Evolutionary conservation across 2,113 vertebrate species (phyloP), one percentile per base, ranked within the genome.

Genomic region (Acinonyx jubatus): DNA sequence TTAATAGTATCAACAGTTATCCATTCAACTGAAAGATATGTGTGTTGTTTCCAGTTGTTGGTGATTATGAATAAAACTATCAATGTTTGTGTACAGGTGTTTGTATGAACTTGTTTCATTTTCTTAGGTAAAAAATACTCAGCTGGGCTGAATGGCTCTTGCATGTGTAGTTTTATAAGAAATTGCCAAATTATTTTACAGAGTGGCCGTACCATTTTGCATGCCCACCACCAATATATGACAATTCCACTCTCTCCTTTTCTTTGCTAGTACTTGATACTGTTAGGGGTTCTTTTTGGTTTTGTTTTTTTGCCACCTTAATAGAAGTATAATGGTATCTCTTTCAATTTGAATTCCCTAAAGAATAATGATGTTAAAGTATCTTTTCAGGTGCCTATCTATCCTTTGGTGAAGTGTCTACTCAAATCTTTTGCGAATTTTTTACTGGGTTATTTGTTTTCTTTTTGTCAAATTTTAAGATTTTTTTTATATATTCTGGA

Each of bases 331-430:
- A 21, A 45, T 33, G 57, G 25, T 36, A 45, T 76, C n/a, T 96
- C 36, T 88, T 86, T 80, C 68, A 93, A 92, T 68, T 95, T 91
- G 19, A 94, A 74, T 97, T 83, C 21, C 9, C 69, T 52, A n/a
- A 50, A 84, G 15, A 92, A 79, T 19, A 66, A 73, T 83, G 11
- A 91, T 38, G 45, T 19, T 45, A 76, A n/a, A 45, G 7, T 86
- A 36, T 83, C 50, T 83, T 91, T 68, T 57, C 25, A 91, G 50
- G 50, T 90, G 73, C 5, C 79, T 69, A 52, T 16, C 33, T 83
- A 5, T 93, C 27, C 31, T 61, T 93, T 29, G 19, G 41, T 41
- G 38, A 85, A 50, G 55, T 74, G 55, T 86, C n/a, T 90, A 52
- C 73, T 79, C 73, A 74, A 86, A 73, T 80, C 12, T 36, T 88